Base-by-base conservation (phyloP, 2,113 vertebrate species). In the Limnothrissa miodon region DNA sequence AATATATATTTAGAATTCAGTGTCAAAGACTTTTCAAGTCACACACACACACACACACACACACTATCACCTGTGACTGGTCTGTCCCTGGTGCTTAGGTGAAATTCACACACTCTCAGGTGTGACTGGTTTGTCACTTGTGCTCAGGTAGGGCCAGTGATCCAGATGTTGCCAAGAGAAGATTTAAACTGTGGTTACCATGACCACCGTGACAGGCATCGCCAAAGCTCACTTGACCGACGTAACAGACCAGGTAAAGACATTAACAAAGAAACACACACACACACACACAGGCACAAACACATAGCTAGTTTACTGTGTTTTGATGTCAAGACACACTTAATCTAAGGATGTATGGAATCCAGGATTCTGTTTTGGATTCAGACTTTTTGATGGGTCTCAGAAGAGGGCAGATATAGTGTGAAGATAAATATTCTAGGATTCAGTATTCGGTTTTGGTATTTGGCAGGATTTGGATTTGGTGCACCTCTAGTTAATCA, bases 161-260 rank as follows among this genome's bases (percentile, higher is more conserved):
- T 94, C 85, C 95, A 94, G 83, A 90, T 95, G 8, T 92, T 96
- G 8, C 93, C 93, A 83, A 92, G 85, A 6, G 96, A 96, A 88
- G 95, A 96, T 21, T 96, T 92, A 0, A 94, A 94, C 88, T 93
- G 93, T 84, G 93, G 89, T 70, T 94, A 93, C 88, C 90, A 84
- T 45, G 86, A 82, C 81, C 95, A 86, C 25, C 91, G 90, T 39
- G 80, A 86, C 0, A 94, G 90, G 79, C 93, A 93, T 36, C 92
- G 90, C 90, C 92, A 91, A 81, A 94, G 85, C 53, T 91, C 94
- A 9, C 82, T 94, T 0, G 92, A 96, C 91, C 94, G 94, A 82
- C 88, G 94, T 79, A 95, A 86, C 88, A 93, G 95, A 84, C 92
- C 95, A n/a, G 97, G 97, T 98, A 90, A 96, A 95, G 23, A 4